A percentile compares a stretch with the other conserved stretches of the same genome.
phyloP scores from a whole-genome alignment of 2,797 vertebrate species.

The Myoxocephalus aenaeus region DNA sequence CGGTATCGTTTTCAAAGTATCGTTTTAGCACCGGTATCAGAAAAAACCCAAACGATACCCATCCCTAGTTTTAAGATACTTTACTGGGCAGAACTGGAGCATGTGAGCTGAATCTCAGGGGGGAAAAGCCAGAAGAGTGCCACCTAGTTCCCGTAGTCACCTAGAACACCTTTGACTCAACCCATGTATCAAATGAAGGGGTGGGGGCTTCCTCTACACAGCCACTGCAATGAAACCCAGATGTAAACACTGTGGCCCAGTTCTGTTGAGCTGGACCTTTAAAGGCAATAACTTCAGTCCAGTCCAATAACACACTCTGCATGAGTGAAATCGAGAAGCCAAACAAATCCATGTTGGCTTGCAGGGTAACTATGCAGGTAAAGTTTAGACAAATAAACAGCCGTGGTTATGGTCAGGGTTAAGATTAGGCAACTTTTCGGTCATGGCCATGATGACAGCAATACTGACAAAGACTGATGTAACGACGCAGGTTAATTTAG shows the following conservation, averaged over 20 bases:
- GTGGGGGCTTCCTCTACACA: constrained; percentile 24
- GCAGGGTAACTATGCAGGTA: background rate
- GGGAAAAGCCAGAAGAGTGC: background rate
- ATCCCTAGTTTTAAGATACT: background rate
- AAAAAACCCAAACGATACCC: too few species aligned
- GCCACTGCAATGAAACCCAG: constrained; percentile 36
- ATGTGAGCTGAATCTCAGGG: background rate
- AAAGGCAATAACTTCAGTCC: constrained; percentile 21
- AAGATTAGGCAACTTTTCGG: constrained; percentile 17
- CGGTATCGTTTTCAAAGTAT: too few species aligned
- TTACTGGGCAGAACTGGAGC: too few species aligned
- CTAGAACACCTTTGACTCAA: constrained; percentile 9
- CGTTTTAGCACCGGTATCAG: too few species aligned
- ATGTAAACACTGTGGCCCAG: constrained; percentile 20
- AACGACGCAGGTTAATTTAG: constrained; percentile 10
- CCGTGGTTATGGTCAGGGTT: constrained; percentile 24
- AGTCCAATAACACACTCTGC: background rate
- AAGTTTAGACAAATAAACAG: constrained; percentile 12
- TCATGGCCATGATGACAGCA: constrained; percentile 9
- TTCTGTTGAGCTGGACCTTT: constrained; percentile 12
- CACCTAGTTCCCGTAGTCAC: background rate
- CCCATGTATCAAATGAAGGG: constrained; percentile 16
- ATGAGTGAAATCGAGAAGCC: constrained; percentile 4
- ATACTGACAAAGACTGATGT: constrained; percentile 6
- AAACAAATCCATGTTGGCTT: background rate